Evolutionary conservation across 2,113 vertebrate species (phyloP).

Genomic region (Malurus melanocephalus): DNA sequence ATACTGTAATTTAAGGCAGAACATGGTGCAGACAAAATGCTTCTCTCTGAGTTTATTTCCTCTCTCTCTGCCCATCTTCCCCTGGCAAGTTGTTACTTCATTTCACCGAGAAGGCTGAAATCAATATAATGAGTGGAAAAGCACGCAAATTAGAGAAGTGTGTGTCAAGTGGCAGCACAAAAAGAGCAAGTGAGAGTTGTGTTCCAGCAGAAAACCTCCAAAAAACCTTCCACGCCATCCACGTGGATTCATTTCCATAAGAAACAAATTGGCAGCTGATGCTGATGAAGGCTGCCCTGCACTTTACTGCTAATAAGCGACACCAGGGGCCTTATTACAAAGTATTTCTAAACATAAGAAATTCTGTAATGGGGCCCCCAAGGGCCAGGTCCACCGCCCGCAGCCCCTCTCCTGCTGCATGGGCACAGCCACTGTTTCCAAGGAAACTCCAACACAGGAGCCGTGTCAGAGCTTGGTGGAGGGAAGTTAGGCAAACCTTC

Average conservation of each 20-base stretch:
- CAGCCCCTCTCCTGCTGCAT: not conserved
- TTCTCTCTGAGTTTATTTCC: not conserved
- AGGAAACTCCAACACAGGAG: not conserved
- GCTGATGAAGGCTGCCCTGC: slow-evolving; percentile 56
- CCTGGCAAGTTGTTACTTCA: not conserved
- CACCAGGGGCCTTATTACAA: slow-evolving; percentile 68
- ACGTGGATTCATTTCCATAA: slow-evolving; percentile 42
- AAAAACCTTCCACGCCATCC: not conserved
- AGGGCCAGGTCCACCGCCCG: slow-evolving; percentile 36
- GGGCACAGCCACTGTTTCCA: slow-evolving; percentile 45
- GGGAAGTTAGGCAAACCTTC: slow-evolving; percentile 1
- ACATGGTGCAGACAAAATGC: not conserved
- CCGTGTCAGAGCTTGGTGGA: not conserved
- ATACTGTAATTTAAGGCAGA: not conserved
- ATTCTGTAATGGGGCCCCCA: slow-evolving; percentile 61
- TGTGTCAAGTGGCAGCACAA: slow-evolving; percentile 6
- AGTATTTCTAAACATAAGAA: slow-evolving; percentile 63
- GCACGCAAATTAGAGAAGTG: not conserved
- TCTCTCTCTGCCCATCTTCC: not conserved
- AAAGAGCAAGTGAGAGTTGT: slow-evolving; percentile 34
- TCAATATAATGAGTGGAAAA: slow-evolving; percentile 32
- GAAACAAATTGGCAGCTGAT: slow-evolving; percentile 50
- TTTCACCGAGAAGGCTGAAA: not conserved
- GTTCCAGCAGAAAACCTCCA: slow-evolving; percentile 32
- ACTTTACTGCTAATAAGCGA: slow-evolving; percentile 64